Percentiles rank a stretch among this genome's conserved stretches.
Evolutionary conservation across 2,888 invertebrate species (phyloP).

Genomic region (Nesidiocoris tenuis): DNA sequence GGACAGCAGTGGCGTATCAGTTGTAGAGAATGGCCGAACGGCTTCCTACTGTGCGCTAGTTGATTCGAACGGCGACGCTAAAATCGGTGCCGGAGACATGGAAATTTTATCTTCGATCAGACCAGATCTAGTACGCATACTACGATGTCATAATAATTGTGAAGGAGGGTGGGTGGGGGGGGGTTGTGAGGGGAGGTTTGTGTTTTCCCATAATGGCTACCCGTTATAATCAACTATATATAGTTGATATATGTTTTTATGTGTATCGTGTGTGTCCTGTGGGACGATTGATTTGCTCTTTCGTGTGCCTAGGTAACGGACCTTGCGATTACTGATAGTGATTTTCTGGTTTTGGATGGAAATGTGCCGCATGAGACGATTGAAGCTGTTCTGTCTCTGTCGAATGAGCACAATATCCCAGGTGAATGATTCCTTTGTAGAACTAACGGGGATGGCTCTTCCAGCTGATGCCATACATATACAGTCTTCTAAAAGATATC

Average conservation of each 20-base stretch:
- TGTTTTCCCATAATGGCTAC: no score
- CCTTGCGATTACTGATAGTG: slow-evolving; percentile 56
- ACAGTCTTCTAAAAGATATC: no score
- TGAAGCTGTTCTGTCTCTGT: slow-evolving; percentile 62
- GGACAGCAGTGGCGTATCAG: slow-evolving; percentile 53
- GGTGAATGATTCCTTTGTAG: slow-evolving; percentile 59
- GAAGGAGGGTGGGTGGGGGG: no score
- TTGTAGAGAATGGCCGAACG: slow-evolving; percentile 58
- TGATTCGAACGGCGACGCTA: slow-evolving; percentile 73
- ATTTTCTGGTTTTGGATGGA: slow-evolving; percentile 80
- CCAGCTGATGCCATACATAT: no score
- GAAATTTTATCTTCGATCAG: slow-evolving; percentile 70
- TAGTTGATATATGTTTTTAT: no score
- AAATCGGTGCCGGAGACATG: slow-evolving; percentile 82
- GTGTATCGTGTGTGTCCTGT: neutral
- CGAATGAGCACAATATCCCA: slow-evolving; percentile 64
- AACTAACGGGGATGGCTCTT: no score
- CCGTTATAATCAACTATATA: no score
- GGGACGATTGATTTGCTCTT: neutral
- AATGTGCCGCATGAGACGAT: slow-evolving; percentile 74
- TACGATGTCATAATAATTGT: no score
- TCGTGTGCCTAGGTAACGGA: neutral
- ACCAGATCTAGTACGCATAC: slow-evolving; percentile 55
- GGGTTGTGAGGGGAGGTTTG: no score
- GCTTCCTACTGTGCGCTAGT: slow-evolving; percentile 77